Base-by-base conservation (phyloP, 2,888 invertebrate species). In the Drosophila engyochracea region DNA sequence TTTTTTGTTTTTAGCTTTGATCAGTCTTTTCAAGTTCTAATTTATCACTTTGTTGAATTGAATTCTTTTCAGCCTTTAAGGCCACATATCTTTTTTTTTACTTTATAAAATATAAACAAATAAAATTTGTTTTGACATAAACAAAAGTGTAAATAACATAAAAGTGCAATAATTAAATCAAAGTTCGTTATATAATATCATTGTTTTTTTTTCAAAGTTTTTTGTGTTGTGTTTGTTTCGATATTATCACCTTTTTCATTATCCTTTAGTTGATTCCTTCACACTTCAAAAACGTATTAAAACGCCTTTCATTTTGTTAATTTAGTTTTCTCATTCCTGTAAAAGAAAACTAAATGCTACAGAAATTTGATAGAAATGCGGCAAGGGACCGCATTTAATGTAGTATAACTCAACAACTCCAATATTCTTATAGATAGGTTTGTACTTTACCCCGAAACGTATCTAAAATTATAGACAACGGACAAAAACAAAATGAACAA, bases 321-420 rank as follows among this genome's bases (percentile, higher is more conserved):
- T 70, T 68, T 68, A 80, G 81, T 76, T 82, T 74, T 82, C 77
- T 89, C 83, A 79, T 64, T 79, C 86, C 87, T 87, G 87, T 79
- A 85, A 87, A 83, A 85, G 75, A 83, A 77, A 87, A 89, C 87
- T 89, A 89, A 82, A 81, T 81, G 63, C 87, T 89, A 89, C 83
- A 75, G 73, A 51, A 77, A 75, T 73, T 82, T 76, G 22, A 72
- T 58, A 73, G 60, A 89, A 83, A 79, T 68, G 57, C 89, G 86
- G 30, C 75, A 72, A 79, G 25, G 41, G 61, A 67, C 87, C 85
- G 82, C 61, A 62, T 68, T 83, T 84, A 55, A 16, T 16, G 44
- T 55, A 62, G n/a, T 37, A 63, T 62, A 82, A 73, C 82, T 84
- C 85, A 85, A 74, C 86, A 74, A 49, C 39, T 47, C 31, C 25